Evolutionary conservation across 2,797 vertebrate genomes (phyloP).

Genomic region (Hafferia zeledoni): DNA sequence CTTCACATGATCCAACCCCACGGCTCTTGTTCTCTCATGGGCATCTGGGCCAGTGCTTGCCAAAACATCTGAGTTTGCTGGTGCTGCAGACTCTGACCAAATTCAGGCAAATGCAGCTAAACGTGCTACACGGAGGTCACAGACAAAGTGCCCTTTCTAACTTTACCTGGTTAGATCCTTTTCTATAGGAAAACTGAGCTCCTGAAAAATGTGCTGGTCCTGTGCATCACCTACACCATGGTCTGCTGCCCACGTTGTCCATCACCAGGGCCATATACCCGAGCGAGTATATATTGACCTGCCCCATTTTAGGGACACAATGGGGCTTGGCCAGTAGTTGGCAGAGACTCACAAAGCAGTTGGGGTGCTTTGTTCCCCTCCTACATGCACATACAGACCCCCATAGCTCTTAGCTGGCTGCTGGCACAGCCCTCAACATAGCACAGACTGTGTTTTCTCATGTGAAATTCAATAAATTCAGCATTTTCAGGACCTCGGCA

Average conservation of each 20-base stretch:
- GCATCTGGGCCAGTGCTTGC: background rate
- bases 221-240: too few species aligned
- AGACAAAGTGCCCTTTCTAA: background rate
- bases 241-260: background rate
- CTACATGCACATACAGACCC: background rate
- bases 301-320: background rate
- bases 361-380: background rate
- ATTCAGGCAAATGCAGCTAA: background rate
- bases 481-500: conserved; percentile 28
- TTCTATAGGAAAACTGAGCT: background rate
- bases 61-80: background rate
- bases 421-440: background rate
- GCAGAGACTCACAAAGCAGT: background rate
- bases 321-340: background rate
- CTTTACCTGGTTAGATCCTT: background rate
- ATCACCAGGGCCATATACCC: background rate
- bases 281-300: background rate
- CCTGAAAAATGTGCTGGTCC: background rate
- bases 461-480: conserved; percentile 58
- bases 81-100: background rate
- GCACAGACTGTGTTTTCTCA: conserved; percentile 34
- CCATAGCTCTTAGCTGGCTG: background rate
- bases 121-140: background rate
- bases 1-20: background rate
- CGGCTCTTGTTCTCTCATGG: background rate